These are phyloP conservation scores for Acomys russatus DNA, from an alignment of 2,797 vertebrate genomes.

Conservation along the genomic window DNA sequence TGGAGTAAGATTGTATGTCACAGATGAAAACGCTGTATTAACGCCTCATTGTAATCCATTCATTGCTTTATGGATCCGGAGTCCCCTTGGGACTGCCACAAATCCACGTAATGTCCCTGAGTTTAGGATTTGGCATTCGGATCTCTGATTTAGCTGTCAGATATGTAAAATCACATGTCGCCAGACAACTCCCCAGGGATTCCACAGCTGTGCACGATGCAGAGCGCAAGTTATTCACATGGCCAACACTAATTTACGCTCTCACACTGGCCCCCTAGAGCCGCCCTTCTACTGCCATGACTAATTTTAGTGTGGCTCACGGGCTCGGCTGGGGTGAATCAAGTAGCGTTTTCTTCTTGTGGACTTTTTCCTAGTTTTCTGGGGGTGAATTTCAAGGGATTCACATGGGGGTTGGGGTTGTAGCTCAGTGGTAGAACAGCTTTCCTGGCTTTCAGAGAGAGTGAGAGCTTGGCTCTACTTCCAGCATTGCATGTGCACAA, in stretches of 20 bases:
- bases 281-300: constrained; percentile 13
- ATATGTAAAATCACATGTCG: constrained; percentile 87
- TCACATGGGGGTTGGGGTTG: not conserved
- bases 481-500: no score
- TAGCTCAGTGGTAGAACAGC: not conserved
- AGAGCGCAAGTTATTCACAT: constrained; percentile 84
- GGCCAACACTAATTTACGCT: constrained; percentile 79
- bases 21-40: constrained; percentile 89
- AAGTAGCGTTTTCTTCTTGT: not conserved
- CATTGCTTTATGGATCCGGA: constrained; percentile 89
- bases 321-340: not conserved
- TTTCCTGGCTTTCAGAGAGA: not conserved
- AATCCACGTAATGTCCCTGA: constrained; percentile 87
- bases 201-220: constrained; percentile 85
- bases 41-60: constrained; percentile 88
- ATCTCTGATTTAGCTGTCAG: constrained; percentile 89
- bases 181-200: constrained; percentile 86
- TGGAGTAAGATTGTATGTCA: constrained; percentile 88
- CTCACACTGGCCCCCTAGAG: constrained; percentile 72
- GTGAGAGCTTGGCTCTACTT: no score
- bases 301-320: constrained; percentile 52
- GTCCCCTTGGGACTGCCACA: constrained; percentile 88
- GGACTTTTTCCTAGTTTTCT: not conserved
- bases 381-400: not conserved
- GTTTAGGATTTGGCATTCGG: constrained; percentile 86